phyloP scores from a whole-genome alignment of 2,113 vertebrate species.

The Platichthys stellatus region DNA sequence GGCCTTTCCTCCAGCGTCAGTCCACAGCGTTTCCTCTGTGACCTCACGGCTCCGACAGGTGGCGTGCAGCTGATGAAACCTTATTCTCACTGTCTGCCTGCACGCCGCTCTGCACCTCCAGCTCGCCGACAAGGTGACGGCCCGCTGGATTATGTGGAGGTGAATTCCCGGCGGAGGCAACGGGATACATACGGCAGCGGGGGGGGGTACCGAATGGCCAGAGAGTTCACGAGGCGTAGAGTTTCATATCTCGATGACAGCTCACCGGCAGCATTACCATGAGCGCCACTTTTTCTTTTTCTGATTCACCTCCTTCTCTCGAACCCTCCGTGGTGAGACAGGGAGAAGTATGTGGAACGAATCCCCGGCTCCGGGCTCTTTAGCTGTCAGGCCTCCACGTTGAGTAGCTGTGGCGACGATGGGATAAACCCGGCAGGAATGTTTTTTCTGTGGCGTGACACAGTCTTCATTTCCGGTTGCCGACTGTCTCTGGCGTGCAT shows the following conservation, averaged over 20 bases:
- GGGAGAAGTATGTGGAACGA: slow-evolving; percentile 34
- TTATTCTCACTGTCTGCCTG: slow-evolving; percentile 46
- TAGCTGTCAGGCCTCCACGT: slow-evolving; percentile 27
- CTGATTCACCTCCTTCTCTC: slow-evolving; percentile 35
- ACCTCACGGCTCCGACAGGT: slow-evolving; percentile 49
- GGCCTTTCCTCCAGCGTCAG: slow-evolving; percentile 22
- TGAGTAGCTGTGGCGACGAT: slow-evolving; percentile 6
- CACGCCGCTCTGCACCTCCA: slow-evolving; percentile 25
- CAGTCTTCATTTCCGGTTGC: slow-evolving; percentile 41
- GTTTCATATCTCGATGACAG: slow-evolving; percentile 71
- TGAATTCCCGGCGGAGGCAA: slow-evolving; percentile 64
- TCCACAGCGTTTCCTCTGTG: background rate
- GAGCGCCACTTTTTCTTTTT: slow-evolving; percentile 34
- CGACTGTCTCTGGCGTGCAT: slow-evolving; percentile 28
- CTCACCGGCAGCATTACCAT: slow-evolving; percentile 52
- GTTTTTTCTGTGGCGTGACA: slow-evolving; percentile 39
- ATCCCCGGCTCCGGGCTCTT: slow-evolving; percentile 23
- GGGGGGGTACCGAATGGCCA: slow-evolving; percentile 41
- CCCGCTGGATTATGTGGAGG: slow-evolving; percentile 48
- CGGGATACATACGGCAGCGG: slow-evolving; percentile 58
- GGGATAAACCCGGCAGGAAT: slow-evolving; percentile 40
- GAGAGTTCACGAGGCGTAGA: slow-evolving; percentile 49
- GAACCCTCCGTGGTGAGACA: background rate
- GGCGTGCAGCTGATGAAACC: slow-evolving; percentile 70
- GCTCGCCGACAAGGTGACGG: slow-evolving; percentile 48